Conservation (phyloP, 2,113 vertebrate species). For the Alosa alosa region DNA sequence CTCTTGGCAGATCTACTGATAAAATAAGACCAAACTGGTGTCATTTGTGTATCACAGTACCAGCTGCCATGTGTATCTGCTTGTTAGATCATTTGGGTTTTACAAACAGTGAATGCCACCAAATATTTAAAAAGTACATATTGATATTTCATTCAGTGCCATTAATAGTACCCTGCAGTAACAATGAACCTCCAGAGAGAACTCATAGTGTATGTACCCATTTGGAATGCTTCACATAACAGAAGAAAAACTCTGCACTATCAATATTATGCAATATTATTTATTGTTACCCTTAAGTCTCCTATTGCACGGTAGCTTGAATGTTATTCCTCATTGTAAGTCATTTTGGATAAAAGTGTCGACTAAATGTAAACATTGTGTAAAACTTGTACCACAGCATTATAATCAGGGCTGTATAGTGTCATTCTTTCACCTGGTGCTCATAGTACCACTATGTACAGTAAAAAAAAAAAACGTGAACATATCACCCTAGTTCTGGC, state of each 20-base stretch:
- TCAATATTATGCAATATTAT: no score
- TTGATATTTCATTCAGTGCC: not conserved
- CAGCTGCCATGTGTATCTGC: not conserved
- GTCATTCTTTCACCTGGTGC: not conserved
- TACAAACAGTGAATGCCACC: not conserved
- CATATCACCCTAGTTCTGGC: no score
- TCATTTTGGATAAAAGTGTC: no score
- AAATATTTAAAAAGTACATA: not conserved
- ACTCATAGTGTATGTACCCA: not conserved
- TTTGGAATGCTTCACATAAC: not conserved
- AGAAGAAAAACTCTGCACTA: not conserved
- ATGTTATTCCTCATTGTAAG: no score
- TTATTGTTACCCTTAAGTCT: no score
- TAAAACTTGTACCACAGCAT: not conserved
- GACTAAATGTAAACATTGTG: no score
- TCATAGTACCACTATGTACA: not conserved
- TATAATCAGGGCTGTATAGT: not conserved
- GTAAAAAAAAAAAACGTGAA: no score
- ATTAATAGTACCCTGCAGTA: not conserved
- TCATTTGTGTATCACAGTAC: not conserved
- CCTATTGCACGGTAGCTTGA: no score
- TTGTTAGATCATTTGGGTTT: not conserved
- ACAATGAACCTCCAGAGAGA: not conserved
- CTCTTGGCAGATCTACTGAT: not conserved
- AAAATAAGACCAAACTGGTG: not conserved